A percentile compares a stretch with the other conserved stretches of the same genome.
Conservation (phyloP, 2,113 vertebrate species). For the Anhinga anhinga region DNA sequence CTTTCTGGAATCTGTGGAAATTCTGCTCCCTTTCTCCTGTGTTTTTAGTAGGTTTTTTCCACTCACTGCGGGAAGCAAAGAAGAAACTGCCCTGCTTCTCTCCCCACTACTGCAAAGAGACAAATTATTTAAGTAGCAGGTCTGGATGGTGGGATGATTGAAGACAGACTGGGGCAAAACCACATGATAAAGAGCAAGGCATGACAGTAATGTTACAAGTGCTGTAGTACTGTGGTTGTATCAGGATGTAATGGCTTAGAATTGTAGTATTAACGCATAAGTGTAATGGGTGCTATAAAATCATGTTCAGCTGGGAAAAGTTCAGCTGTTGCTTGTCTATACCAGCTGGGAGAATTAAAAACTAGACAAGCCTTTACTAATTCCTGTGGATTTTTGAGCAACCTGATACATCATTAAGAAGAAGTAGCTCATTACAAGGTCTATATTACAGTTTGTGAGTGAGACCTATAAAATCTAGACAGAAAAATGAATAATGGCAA, state of each 20-base stretch:
- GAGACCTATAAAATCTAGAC: background rate
- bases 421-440: background rate
- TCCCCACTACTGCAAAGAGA: background rate
- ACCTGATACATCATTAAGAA: background rate
- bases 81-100: background rate
- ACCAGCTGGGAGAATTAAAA: background rate
- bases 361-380: background rate
- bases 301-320: background rate
- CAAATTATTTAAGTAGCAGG: background rate
- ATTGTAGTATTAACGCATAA: background rate
- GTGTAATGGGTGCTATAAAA: background rate
- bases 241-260: background rate
- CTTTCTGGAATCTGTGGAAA: background rate
- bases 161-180: background rate
- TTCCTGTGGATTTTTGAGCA: background rate
- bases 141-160: background rate
- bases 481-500: background rate
- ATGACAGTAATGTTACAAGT: background rate
- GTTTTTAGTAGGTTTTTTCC: background rate
- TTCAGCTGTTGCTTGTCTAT: background rate
- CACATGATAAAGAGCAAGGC: background rate
- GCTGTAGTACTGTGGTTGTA: background rate
- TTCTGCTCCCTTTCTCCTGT: background rate
- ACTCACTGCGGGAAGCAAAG: background rate
- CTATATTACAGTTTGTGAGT: background rate